Evolutionary conservation across 1,140 invertebrate genomes (phyloP).

Genomic region (Kradibia gibbosae): DNA sequence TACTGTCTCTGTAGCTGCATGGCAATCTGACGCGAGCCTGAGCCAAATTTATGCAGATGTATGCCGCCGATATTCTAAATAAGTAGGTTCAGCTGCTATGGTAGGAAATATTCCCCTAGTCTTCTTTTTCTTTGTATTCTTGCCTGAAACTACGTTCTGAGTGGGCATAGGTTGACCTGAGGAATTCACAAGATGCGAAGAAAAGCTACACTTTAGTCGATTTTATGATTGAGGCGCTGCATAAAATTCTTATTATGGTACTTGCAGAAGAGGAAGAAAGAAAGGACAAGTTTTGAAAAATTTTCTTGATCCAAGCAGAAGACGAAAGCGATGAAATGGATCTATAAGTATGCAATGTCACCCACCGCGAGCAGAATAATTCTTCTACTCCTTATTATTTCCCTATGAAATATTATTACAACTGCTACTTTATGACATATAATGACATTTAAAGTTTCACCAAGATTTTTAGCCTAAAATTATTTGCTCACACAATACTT

Average conservation of each 20-base stretch:
- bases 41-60: conserved; percentile 73
- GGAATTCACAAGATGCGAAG: conserved; percentile 20
- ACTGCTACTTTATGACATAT: background rate
- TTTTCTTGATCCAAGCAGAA: background rate
- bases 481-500: no score
- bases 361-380: background rate
- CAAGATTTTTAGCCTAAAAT: no score
- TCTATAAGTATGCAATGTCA: background rate
- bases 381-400: background rate
- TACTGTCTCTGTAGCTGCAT: conserved; percentile 13
- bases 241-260: conserved; percentile 35
- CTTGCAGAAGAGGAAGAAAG: background rate
- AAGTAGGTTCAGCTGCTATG: conserved; percentile 64
- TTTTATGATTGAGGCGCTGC: background rate
- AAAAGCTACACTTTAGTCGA: conserved; percentile 15
- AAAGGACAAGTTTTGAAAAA: background rate
- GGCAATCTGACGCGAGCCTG: conserved; percentile 60
- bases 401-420: background rate
- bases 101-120: background rate
- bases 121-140: background rate
- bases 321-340: background rate
- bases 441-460: no score
- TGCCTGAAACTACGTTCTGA: no score
- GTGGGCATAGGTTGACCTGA: background rate
- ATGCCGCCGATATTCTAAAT: conserved; percentile 74